Percentiles rank a stretch among this genome's conserved stretches.
These are phyloP conservation scores for Pantala flavescens DNA, from an alignment of 1,140 invertebrate species.

Conservation along the genomic window DNA sequence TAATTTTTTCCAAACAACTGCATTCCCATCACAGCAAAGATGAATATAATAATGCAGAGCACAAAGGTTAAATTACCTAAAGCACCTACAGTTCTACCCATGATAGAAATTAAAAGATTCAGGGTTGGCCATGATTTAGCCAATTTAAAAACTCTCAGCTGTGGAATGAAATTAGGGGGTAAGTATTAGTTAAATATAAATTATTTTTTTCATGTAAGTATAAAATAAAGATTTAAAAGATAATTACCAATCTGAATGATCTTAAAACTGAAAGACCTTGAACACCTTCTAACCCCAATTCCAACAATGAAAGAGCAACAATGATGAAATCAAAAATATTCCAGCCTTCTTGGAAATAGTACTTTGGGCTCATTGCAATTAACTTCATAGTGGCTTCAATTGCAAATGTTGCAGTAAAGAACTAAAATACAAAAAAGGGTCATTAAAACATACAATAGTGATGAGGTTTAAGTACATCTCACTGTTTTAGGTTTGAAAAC, in stretches of 20 bases:
- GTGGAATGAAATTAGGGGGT: conserved; percentile 36
- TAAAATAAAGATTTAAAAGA: conserved; percentile 12
- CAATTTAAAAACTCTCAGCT: conserved; percentile 98
- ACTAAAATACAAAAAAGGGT: conserved; percentile 48
- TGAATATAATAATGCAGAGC: conserved; percentile 96
- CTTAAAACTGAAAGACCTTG: conserved; percentile 92
- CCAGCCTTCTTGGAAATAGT: conserved; percentile 97
- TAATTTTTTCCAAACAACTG: conserved; percentile 94
- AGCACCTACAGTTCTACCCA: conserved; percentile 94
- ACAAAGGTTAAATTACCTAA: conserved; percentile 96
- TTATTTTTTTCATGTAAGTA: background rate
- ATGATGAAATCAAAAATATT: conserved; percentile 99
- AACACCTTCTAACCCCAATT: conserved; percentile 84
- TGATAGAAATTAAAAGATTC: conserved; percentile 96
- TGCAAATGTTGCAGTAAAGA: conserved; percentile 95
- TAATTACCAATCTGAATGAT: conserved; percentile 92
- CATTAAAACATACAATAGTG: no score
- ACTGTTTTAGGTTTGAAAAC: no score
- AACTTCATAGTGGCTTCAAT: conserved; percentile 94
- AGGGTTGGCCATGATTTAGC: conserved; percentile 98
- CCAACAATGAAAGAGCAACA: conserved; percentile 86
- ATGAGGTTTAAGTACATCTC: no score
- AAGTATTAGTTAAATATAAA: conserved; percentile 13
- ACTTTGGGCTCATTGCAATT: conserved; percentile 92
- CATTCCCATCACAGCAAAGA: conserved; percentile 98